Conservation (phyloP, 2,888 invertebrate species). For the Philhelius pedissequus region DNA sequence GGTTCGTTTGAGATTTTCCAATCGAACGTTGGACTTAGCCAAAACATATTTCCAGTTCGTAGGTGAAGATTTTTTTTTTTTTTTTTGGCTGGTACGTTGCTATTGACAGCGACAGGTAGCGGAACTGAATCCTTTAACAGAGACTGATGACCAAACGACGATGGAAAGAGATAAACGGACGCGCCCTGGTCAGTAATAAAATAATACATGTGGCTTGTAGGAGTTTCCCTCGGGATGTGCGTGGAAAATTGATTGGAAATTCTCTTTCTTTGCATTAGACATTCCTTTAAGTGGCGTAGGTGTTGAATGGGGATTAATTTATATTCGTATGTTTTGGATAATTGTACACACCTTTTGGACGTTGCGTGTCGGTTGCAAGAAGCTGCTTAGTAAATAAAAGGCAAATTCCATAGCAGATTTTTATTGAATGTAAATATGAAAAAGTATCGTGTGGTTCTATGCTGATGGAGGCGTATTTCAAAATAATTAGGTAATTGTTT, state of each 20-base stretch:
- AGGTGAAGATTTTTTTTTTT: constrained; percentile 1
- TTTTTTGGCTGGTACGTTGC: neutral
- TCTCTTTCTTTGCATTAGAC: neutral
- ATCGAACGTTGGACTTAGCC: constrained; percentile 53
- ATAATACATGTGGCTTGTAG: neutral
- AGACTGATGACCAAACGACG: constrained; percentile 61
- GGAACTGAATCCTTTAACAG: constrained; percentile 26
- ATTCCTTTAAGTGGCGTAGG: constrained; percentile 41
- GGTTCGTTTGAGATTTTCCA: constrained; percentile 64
- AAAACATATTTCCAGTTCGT: constrained; percentile 48
- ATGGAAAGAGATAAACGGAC: constrained; percentile 51
- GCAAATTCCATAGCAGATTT: neutral
- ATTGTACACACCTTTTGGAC: constrained; percentile 61
- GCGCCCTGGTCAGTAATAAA: constrained; percentile 29
- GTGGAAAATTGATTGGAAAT: constrained; percentile 63
- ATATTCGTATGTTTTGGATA: constrained; percentile 64
- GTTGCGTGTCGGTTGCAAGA: neutral
- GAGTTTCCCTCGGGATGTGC: constrained; percentile 57
- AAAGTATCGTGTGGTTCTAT: neutral
- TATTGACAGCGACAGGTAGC: constrained; percentile 67
- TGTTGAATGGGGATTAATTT: constrained; percentile 63
- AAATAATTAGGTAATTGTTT: constrained; percentile 59
- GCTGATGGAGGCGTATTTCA: constrained; percentile 23
- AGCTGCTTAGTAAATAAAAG: constrained; percentile 5
- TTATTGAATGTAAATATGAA: constrained; percentile 7